A percentile compares a stretch with the other conserved stretches of the same genome.
Evolutionary conservation across 2,888 invertebrate genomes (phyloP).

Genomic region (Tipula vernalis): DNA sequence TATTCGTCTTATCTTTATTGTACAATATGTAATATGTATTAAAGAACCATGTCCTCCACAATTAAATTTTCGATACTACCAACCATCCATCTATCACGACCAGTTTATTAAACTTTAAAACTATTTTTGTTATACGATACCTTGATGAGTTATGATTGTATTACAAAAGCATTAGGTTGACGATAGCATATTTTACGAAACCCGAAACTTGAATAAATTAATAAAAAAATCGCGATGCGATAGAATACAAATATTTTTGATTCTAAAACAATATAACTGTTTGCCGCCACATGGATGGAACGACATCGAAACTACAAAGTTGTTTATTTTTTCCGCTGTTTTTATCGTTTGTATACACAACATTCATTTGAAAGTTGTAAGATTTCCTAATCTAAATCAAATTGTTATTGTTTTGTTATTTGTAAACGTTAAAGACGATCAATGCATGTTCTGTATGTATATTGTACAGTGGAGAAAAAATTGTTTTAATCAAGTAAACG

Average conservation of each 20-base stretch:
- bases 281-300: not conserved
- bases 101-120: not conserved
- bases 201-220: not conserved
- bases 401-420: slow-evolving; percentile 4
- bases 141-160: not conserved
- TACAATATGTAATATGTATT: not conserved
- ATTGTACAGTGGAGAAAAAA: not conserved
- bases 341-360: not conserved
- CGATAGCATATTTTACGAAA: not conserved
- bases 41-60: not conserved
- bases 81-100: not conserved
- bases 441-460: not conserved
- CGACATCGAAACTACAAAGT: not conserved
- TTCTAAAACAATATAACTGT: not conserved
- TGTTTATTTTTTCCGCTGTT: not conserved
- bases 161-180: not conserved
- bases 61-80: not conserved
- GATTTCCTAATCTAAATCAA: not conserved
- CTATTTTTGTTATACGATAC: not conserved
- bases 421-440: not conserved
- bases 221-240: not conserved
- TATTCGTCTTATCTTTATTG: not conserved
- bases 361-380: not conserved
- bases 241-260: not conserved
- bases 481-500: not conserved